Conservation (phyloP, 2,797 vertebrate species). For the Cichlasoma orientale region DNA sequence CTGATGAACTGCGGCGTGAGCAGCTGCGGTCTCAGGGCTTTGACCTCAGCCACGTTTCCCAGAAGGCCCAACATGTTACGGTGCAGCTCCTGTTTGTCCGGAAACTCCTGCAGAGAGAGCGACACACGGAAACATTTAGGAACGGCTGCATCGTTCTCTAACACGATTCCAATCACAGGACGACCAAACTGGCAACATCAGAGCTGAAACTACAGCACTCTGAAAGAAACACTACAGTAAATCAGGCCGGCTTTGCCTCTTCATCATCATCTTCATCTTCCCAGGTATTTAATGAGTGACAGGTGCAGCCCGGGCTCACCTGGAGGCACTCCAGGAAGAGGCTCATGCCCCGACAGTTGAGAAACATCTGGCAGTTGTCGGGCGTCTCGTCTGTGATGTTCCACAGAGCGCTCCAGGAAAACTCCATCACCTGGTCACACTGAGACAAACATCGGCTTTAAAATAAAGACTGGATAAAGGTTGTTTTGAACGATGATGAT, state of each 20-base stretch:
- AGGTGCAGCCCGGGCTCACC: slow-evolving; percentile 68
- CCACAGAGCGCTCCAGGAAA: slow-evolving; percentile 99
- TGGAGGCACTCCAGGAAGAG: slow-evolving; percentile 95
- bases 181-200: not conserved
- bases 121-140: too few relatives aligned
- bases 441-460: slow-evolving; percentile 47
- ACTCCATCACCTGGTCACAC: slow-evolving; percentile 99
- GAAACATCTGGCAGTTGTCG: slow-evolving; percentile 98
- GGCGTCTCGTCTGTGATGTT: slow-evolving; percentile 99
- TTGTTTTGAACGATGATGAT: not conserved
- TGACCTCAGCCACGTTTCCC: slow-evolving; percentile 96
- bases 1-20: slow-evolving; percentile 96
- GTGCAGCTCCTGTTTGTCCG: slow-evolving; percentile 97
- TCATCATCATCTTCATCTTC: not conserved
- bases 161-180: not conserved
- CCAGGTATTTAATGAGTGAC: not conserved
- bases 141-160: not conserved
- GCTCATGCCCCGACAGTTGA: slow-evolving; percentile 94
- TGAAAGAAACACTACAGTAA: not conserved
- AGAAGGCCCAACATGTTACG: slow-evolving; percentile 97
- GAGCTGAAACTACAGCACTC: not conserved
- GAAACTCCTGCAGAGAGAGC: slow-evolving; percentile 86
- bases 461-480: not conserved
- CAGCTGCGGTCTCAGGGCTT: slow-evolving; percentile 90
- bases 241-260: too few relatives aligned